These are phyloP conservation scores for Sphenopsis melanotis DNA, from an alignment of 2,797 vertebrate species.

Conservation along the genomic window DNA sequence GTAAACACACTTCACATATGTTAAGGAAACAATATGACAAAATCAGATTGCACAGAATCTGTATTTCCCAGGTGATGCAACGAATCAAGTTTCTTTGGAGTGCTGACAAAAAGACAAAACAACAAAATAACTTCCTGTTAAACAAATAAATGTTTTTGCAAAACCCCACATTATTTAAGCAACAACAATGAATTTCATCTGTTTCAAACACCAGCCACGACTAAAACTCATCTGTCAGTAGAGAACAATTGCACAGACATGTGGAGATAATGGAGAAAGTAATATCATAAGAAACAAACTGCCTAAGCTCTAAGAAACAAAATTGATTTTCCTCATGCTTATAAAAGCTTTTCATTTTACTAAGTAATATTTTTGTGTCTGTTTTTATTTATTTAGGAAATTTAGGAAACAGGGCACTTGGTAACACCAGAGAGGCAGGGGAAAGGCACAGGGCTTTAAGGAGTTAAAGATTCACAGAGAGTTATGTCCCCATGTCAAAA, in stretches of 20 bases:
- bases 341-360: neutral
- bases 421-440: neutral
- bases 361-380: neutral
- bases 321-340: neutral
- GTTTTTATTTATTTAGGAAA: neutral
- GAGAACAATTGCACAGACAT: neutral
- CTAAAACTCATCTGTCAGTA: conserved; percentile 8
- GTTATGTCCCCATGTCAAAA: neutral
- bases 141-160: neutral
- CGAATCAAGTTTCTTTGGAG: neutral
- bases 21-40: neutral
- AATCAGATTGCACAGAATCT: neutral
- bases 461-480: neutral
- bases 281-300: neutral
- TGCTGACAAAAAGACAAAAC: neutral
- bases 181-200: neutral
- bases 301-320: neutral
- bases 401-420: neutral
- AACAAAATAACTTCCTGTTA: neutral
- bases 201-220: neutral
- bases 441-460: neutral
- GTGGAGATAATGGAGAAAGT: neutral
- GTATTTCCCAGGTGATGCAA: neutral
- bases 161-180: neutral
- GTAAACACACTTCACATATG: neutral